Base-by-base conservation (phyloP, 2,113 vertebrate genomes). In the Asarcornis scutulata region DNA sequence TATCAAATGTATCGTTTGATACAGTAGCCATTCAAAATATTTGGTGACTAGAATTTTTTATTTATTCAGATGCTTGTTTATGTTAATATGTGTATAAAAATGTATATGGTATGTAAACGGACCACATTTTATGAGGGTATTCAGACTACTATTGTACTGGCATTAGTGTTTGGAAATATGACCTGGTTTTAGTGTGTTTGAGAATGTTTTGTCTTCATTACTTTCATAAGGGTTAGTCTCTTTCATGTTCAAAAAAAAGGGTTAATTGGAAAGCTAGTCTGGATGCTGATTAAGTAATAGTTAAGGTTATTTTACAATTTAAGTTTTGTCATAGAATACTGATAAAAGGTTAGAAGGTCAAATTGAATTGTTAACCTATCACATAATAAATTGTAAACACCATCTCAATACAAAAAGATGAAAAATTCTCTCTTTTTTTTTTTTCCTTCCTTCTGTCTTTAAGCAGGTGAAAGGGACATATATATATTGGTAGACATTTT, bases 381-480 rank as follows among this genome's bases (percentile, higher is more conserved):
- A 68, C 42, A 92, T 97, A 79, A 96, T 87, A 98, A 96, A 95
- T 95, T 96, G 90, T 97, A 95, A 82, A 94, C 87, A 94, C 62
- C 96, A 81, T 97, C 78, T 94, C 60, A 86, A 52, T 79, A 96
- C 87, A 96, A 88, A 95, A 96, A 83, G 91, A 94, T 96, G 78
- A 92, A 97, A 97, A 96, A 63, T 72, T 91, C 56, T 88, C 86
- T 91, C 10, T 58, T 95, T 58, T 96, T 48, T 52, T 97, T 95
- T 74, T 93, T 91, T 96, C n/a, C n/a, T 50, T 52, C 97, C 94
- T 74, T 93, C 91, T 52, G 81, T 88, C 87, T 96, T 94, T 96
- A 86, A 93, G 74, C 77, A 93, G 91, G 84, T 95, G 90, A 93
- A 97, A 97, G 34, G 93, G 73, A 89, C 66, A 62, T 93, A 95